These are phyloP conservation scores for Gambusia affinis DNA, from an alignment of 2,113 vertebrate species.

Conservation along the genomic window DNA sequence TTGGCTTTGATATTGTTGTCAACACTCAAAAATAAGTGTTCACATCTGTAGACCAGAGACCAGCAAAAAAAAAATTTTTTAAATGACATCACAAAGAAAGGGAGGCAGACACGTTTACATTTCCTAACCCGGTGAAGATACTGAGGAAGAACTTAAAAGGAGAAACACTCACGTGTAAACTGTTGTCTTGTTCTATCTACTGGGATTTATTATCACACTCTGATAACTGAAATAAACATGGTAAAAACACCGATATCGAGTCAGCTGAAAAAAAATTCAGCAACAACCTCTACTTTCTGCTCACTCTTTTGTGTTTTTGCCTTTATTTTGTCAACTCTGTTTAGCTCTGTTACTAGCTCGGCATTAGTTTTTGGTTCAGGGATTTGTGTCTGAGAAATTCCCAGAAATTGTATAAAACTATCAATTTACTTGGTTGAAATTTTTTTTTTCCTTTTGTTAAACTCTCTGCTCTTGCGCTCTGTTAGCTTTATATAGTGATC, in stretches of 20 bases:
- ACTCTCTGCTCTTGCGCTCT: conserved; percentile 49
- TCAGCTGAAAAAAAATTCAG: conserved; percentile 23
- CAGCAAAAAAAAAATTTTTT: conserved; percentile 28
- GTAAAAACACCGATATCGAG: conserved; percentile 34
- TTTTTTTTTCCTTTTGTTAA: conserved; percentile 43
- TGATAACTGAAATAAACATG: conserved; percentile 42
- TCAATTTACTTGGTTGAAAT: conserved; percentile 35
- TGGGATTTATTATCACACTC: conserved; percentile 42
- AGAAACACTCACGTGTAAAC: conserved; percentile 36
- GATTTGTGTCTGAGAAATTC: conserved; percentile 22
- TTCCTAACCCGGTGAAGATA: conserved; percentile 49
- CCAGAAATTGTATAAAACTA: conserved; percentile 6
- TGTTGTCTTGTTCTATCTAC: conserved; percentile 12
- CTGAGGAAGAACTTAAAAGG: conserved; percentile 51
- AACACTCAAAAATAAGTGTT: conserved; percentile 13
- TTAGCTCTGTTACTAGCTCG: conserved; percentile 26
- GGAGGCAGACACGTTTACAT: conserved; percentile 54
- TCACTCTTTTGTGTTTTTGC: conserved; percentile 15
- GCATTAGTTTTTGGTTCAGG: conserved; percentile 19
- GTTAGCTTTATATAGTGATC: conserved; percentile 5
- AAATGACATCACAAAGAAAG: conserved; percentile 21
- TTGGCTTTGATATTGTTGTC: conserved; percentile 9
- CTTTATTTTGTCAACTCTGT: conserved; percentile 8
- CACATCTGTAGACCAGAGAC: conserved; percentile 67
- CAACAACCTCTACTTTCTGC: neutral